Conservation (phyloP, 2,888 invertebrate species). For the Dendrolimus houi region DNA sequence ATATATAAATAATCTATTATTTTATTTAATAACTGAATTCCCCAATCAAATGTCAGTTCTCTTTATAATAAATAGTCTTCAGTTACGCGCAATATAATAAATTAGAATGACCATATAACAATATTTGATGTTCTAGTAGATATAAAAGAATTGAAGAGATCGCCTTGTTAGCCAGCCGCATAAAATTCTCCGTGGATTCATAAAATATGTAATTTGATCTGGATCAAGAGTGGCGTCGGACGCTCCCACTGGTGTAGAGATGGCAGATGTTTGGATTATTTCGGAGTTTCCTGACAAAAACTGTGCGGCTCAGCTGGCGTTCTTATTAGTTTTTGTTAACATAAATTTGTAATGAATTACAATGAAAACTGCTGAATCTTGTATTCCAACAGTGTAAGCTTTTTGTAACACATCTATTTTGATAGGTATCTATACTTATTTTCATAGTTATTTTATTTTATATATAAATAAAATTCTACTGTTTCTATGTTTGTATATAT, state of each 20-base stretch:
- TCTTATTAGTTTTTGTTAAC: not conserved
- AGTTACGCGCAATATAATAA: not conserved
- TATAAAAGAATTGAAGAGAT: conserved; percentile 1
- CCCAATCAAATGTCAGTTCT: too few relatives aligned
- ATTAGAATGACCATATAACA: not conserved
- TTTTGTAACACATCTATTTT: too few relatives aligned
- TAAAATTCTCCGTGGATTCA: conserved; percentile 33
- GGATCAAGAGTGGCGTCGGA: conserved; percentile 28
- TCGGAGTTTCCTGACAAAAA: not conserved
- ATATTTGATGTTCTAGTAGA: not conserved
- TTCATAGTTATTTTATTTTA: too few relatives aligned
- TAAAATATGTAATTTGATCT: conserved; percentile 50
- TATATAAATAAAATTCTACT: too few relatives aligned
- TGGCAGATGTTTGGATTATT: not conserved
- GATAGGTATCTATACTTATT: too few relatives aligned
- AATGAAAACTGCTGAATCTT: too few relatives aligned
- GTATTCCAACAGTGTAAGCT: too few relatives aligned
- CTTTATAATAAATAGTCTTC: not conserved
- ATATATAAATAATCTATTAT: too few relatives aligned
- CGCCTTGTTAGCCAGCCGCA: conserved; percentile 28
- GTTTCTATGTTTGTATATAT: too few relatives aligned
- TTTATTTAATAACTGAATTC: too few relatives aligned
- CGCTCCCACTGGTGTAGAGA: conserved; percentile 2
- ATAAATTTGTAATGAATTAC: not conserved
- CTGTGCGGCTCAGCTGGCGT: not conserved